Evolutionary conservation across 2,113 vertebrate genomes (phyloP).

Genomic region (Cranoglanis bouderius): DNA sequence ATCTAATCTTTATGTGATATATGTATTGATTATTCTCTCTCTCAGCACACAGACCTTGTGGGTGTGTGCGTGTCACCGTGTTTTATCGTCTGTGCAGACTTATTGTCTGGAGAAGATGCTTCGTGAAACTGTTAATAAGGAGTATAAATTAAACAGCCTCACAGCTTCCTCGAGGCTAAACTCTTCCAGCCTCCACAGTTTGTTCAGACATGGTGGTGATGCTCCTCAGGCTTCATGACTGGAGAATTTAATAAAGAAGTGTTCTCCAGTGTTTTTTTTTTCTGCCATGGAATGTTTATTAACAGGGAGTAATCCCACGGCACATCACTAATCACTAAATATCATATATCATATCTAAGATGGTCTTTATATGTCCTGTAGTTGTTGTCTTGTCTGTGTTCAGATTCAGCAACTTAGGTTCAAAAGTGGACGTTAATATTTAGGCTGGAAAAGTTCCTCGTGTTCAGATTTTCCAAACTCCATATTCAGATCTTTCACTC

Average conservation of each 20-base stretch:
- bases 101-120: not conserved
- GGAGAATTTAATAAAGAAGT: not conserved
- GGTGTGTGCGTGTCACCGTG: not conserved
- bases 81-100: not conserved
- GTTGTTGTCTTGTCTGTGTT: not conserved
- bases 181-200: not conserved
- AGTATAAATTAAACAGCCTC: not conserved
- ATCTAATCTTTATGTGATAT: not conserved
- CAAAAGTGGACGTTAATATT: not conserved
- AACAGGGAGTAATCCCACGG: not conserved
- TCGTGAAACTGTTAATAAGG: not conserved
- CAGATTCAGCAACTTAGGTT: not conserved
- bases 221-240: not conserved
- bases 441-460: not conserved
- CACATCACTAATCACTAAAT: not conserved
- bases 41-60: not conserved
- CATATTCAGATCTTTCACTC: not conserved
- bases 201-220: not conserved
- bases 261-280: not conserved
- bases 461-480: not conserved
- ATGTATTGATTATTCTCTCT: not conserved
- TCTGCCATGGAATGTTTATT: not conserved
- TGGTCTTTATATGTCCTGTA: not conserved
- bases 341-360: not conserved
- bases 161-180: not conserved